phyloP scores from a whole-genome alignment of 2,797 vertebrate genomes.

The Echiichthys vipera region DNA sequence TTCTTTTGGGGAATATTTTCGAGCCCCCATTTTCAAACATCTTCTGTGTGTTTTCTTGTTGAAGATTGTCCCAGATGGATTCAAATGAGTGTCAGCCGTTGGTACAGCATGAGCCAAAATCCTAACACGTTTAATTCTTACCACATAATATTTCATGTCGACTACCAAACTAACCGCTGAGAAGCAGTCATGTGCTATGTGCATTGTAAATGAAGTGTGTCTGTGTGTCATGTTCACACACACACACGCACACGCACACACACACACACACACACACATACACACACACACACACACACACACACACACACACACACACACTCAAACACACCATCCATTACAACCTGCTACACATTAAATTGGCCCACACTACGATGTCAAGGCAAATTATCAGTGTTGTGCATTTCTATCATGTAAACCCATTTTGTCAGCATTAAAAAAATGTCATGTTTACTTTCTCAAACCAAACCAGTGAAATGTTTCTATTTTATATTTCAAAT shows the following conservation, averaged over 20 bases:
- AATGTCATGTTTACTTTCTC: constrained; percentile 63
- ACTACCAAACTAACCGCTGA: constrained; percentile 61
- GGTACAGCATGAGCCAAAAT: constrained; percentile 72
- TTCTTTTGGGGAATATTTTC: neutral
- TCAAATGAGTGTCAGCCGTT: constrained; percentile 64
- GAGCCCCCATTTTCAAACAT: neutral
- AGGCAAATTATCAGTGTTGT: constrained; percentile 75
- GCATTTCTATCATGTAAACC: constrained; percentile 68
- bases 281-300: constrained; percentile 32
- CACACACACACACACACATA: constrained; percentile 21
- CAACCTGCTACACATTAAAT: constrained; percentile 56
- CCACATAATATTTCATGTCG: constrained; percentile 27
- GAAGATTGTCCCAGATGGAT: constrained; percentile 38
- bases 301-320: constrained; percentile 19
- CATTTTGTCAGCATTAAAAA: constrained; percentile 72
- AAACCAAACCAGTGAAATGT: constrained; percentile 85
- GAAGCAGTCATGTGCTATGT: constrained; percentile 52
- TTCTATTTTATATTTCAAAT: constrained; percentile 88
- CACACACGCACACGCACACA: constrained; percentile 33
- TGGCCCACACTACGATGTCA: constrained; percentile 45
- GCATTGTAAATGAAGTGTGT: constrained; percentile 60
- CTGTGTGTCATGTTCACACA: no score
- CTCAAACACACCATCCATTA: constrained; percentile 37
- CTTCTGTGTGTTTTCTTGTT: constrained; percentile 29
- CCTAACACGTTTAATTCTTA: constrained; percentile 35